Conservation (phyloP, 53 echinoderm and acorn worm genomes). For the Arbacia lixula region DNA sequence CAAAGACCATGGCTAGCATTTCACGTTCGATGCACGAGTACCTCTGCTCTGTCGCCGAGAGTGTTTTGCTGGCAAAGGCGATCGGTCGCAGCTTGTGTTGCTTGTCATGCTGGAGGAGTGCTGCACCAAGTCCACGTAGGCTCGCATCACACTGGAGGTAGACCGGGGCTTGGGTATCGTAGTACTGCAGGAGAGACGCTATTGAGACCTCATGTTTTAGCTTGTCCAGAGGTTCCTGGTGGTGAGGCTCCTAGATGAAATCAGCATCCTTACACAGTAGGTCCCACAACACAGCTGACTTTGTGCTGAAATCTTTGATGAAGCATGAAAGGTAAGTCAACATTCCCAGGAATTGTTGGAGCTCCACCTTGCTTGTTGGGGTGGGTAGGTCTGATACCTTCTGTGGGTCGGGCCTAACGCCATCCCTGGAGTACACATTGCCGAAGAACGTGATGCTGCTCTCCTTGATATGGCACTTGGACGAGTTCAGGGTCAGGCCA, state of each 20-base stretch:
- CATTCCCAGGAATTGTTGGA: conserved; percentile 63
- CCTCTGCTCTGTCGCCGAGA: conserved; percentile 55
- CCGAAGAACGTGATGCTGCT: conserved; percentile 64
- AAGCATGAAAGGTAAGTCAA: conserved; percentile 53
- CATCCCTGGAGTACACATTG: conserved; percentile 43
- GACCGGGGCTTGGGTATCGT: conserved; percentile 18
- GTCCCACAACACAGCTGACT: conserved; percentile 55
- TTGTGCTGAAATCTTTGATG: conserved; percentile 58
- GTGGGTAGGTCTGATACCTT: conserved; percentile 55
- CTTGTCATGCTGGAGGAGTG: conserved; percentile 48
- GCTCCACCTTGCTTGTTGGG: conserved; percentile 59
- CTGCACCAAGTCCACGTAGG: conserved; percentile 52
- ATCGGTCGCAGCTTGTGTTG: conserved; percentile 38
- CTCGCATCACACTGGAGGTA: conserved; percentile 51
- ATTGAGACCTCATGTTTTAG: conserved; percentile 47
- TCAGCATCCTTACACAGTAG: conserved; percentile 55
- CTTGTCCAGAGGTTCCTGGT: conserved; percentile 48
- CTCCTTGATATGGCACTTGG: conserved; percentile 64
- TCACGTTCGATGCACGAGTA: conserved; percentile 64
- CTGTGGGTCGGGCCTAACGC: conserved; percentile 61
- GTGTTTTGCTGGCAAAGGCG: conserved; percentile 63
- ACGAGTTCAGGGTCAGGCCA: conserved; percentile 66
- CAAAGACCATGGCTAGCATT: conserved; percentile 54
- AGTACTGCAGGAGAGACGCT: conserved; percentile 39
- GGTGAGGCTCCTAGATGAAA: conserved; percentile 60